Base-by-base conservation (phyloP, 2,888 invertebrate species). In the Stratiomys singularior region DNA sequence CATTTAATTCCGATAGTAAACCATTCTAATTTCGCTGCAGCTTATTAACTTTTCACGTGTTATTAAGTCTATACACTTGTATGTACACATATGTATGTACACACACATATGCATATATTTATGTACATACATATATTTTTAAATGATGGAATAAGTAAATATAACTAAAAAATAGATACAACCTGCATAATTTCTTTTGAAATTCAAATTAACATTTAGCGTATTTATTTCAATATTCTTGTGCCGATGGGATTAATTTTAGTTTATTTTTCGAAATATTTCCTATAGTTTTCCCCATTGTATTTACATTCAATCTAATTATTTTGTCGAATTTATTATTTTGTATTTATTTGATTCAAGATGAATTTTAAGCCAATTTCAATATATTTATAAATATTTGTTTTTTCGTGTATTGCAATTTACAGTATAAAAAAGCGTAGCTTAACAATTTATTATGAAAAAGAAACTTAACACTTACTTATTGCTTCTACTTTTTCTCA, bases 241-340 rank as follows among this genome's bases (percentile, higher is more conserved):
- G 52, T 52, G 52, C 52, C 52, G 52, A 52, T 52, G 52, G 52
- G 52, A 52, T 52, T n/a, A n/a, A n/a, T n/a, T n/a, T n/a, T n/a
- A n/a, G n/a, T 52, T 52, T 52, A 37, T 37, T 37, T 37, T 37
- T 37, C 37, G 5, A 37, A 37, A 37, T 3, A 37, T 37, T 37
- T 37, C 37, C 5, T 37, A 5, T 37, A 9, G 9, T 37, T 9
- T 5, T 37, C 37, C 52, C 37, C 52, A 52, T 13, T 13, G 15
- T 9, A 9, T 13, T 52, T 52, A 15, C 52, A 52, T 9, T 52
- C 15, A 52, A 52, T n/a, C n/a, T 9, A 18, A 2, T 9, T 9
- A 52, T 9, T 9, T 9, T 9, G 15, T 9, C 52, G 4, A 52
- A 52, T 52, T 52, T n/a, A 5, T n/a, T n/a, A 52, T 52, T 52